phyloP scores from a whole-genome alignment of 2,888 invertebrate genomes.

The Lasius fuliginosus region DNA sequence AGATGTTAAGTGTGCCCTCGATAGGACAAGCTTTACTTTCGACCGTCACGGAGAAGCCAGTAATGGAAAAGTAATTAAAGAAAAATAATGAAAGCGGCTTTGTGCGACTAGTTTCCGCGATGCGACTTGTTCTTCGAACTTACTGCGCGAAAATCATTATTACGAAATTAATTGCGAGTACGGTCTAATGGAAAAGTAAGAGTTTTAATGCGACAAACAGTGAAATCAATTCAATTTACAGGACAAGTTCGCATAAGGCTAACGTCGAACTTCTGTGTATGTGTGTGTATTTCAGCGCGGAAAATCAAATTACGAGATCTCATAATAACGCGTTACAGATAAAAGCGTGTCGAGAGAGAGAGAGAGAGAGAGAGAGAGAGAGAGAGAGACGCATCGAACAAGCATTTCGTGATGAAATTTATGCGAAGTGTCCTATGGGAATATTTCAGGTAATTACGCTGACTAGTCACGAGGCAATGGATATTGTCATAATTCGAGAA shows the following conservation, averaged over 20 bases:
- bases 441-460: conserved; percentile 51
- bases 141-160: conserved; percentile 20
- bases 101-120: not conserved
- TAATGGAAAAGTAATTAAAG: conserved; percentile 55
- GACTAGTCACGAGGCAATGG: conserved; percentile 46
- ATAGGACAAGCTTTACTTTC: conserved; percentile 20
- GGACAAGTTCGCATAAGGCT: not conserved
- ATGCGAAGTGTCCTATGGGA: conserved; percentile 37
- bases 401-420: conserved; percentile 48
- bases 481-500: conserved; percentile 47
- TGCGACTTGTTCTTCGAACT: not conserved
- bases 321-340: conserved; percentile 31
- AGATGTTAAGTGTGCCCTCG: conserved; percentile 4
- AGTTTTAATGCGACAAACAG: conserved; percentile 57
- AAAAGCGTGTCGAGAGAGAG: conserved; percentile 7
- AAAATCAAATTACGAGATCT: conserved; percentile 50
- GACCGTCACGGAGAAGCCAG: not conserved
- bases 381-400: conserved; percentile 39
- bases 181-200: conserved; percentile 48
- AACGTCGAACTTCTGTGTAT: not conserved
- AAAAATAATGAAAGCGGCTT: conserved; percentile 46
- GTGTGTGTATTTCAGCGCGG: not conserved
- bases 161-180: conserved; percentile 61
- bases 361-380: conserved; percentile 13
- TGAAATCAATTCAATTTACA: conserved; percentile 43